Conservation (phyloP, 2,113 vertebrate species). For the Arenaria interpres region DNA sequence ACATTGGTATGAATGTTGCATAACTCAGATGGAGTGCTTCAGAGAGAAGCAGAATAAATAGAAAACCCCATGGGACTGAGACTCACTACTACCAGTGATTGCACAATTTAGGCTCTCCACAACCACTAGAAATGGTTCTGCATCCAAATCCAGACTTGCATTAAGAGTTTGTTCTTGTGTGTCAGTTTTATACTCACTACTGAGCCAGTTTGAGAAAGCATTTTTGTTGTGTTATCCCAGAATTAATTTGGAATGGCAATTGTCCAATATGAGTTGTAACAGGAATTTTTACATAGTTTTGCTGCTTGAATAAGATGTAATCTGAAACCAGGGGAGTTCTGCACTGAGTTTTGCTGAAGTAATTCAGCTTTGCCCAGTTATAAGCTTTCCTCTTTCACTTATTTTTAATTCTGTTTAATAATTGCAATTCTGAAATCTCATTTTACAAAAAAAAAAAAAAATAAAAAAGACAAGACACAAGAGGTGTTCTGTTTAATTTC, state of each 20-base stretch:
- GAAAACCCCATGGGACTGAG: not conserved
- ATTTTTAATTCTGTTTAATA: not conserved
- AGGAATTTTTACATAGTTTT: not conserved
- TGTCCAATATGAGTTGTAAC: not conserved
- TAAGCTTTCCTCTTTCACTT: not conserved
- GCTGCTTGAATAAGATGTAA: not conserved
- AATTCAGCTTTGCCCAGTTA: not conserved
- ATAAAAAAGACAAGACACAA: too few species aligned
- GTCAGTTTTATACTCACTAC: not conserved
- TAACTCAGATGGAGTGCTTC: not conserved
- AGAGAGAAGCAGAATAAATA: not conserved
- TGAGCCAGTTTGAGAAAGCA: not conserved
- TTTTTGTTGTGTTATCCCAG: not conserved
- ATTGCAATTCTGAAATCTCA: not conserved
- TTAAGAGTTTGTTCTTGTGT: not conserved
- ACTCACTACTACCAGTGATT: not conserved
- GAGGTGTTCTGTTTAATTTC: not conserved
- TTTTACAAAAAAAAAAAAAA: not conserved
- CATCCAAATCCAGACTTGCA: not conserved
- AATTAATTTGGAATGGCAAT: not conserved
- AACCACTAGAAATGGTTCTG: not conserved
- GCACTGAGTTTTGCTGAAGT: not conserved
- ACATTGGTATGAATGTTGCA: not conserved
- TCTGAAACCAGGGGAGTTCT: not conserved
- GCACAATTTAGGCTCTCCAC: not conserved